Conservation (phyloP, 2,888 invertebrate genomes). For the Plagodis dolabraria region DNA sequence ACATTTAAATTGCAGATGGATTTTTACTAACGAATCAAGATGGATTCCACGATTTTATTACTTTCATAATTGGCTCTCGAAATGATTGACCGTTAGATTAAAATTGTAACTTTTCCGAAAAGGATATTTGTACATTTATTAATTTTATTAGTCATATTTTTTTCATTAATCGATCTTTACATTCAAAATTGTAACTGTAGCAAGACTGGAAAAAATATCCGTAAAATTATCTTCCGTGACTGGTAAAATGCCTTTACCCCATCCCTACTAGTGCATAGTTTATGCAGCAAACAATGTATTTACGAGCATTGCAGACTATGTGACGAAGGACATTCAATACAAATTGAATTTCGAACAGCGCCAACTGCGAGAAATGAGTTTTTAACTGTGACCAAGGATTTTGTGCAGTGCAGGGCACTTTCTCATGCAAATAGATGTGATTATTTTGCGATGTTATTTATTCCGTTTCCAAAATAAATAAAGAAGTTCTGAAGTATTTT, state of each 20-base stretch:
- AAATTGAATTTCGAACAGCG: conserved; percentile 34
- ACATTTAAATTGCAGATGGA: no score
- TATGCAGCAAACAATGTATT: conserved; percentile 8
- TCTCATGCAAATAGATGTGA: background rate
- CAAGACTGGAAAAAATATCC: background rate
- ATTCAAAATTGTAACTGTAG: no score
- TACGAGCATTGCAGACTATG: conserved; percentile 24
- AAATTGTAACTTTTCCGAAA: no score
- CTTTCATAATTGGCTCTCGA: no score
- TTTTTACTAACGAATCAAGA: no score
- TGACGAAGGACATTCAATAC: conserved; percentile 27
- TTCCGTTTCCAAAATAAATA: no score
- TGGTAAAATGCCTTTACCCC: background rate
- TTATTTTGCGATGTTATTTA: no score
- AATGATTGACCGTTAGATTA: no score
- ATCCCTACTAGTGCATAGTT: conserved; percentile 6
- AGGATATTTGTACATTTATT: no score
- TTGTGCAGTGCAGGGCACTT: background rate
- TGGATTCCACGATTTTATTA: no score
- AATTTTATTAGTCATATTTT: background rate
- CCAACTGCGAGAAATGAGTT: background rate
- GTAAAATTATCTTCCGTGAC: background rate
- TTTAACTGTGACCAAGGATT: conserved; percentile 6
- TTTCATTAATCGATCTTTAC: background rate
- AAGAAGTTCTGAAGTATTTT: no score